Evolutionary conservation across 2,113 vertebrate species (phyloP).

Genomic region (Tiliqua scincoides): DNA sequence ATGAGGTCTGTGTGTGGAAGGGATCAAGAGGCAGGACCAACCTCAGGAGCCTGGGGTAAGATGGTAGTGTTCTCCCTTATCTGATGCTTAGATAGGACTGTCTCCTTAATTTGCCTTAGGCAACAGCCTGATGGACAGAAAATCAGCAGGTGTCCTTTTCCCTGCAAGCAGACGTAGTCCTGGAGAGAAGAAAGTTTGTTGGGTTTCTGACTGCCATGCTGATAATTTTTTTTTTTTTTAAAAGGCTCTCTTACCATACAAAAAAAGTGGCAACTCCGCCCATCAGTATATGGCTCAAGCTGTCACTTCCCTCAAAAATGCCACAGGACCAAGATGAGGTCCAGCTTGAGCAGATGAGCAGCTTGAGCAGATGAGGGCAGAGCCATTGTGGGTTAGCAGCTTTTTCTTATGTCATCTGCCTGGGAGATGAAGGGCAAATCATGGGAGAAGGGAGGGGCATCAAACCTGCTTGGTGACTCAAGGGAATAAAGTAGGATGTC

Average conservation of each 20-base stretch:
- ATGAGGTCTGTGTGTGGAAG: background rate
- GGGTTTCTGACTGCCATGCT: background rate
- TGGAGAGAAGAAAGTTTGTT: background rate
- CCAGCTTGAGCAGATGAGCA: too few species aligned
- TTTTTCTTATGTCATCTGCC: background rate
- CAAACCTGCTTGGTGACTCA: background rate
- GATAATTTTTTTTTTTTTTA: too few species aligned
- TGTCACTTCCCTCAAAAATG: background rate
- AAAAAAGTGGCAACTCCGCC: background rate
- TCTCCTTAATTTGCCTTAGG: background rate
- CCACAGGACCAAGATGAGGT: background rate
- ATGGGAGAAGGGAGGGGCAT: background rate
- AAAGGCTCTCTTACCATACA: background rate
- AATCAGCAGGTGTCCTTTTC: background rate
- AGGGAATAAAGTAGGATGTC: background rate
- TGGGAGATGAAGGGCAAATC: background rate
- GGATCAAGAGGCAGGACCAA: background rate
- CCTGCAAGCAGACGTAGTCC: too few species aligned
- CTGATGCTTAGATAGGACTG: background rate
- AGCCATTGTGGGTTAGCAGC: too few species aligned
- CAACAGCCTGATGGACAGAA: background rate
- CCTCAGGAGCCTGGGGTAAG: conserved; percentile 13
- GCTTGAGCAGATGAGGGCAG: background rate
- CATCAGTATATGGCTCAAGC: background rate
- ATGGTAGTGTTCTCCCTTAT: background rate